Percentiles rank a stretch among this genome's conserved stretches.
These are phyloP conservation scores for Catagonus wagneri DNA, from an alignment of 2,113 vertebrate genomes.

Conservation along the genomic window DNA sequence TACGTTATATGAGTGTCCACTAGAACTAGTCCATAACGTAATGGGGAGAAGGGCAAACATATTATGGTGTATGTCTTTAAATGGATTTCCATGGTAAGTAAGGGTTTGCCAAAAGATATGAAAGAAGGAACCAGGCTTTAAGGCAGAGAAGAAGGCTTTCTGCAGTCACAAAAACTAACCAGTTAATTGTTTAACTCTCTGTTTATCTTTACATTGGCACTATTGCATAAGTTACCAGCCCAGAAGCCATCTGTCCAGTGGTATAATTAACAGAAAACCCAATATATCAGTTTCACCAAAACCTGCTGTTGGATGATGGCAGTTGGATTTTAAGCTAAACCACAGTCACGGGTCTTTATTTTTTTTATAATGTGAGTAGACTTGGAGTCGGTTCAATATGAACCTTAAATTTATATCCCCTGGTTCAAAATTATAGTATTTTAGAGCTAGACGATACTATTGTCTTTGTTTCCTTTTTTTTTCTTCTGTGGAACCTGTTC, in stretches of 20 bases:
- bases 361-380: background rate
- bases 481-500: background rate
- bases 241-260: background rate
- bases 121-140: background rate
- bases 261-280: slow-evolving; percentile 35
- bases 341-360: background rate
- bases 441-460: background rate
- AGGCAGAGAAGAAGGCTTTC: background rate
- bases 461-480: background rate
- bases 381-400: background rate
- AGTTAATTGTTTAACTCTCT: slow-evolving; percentile 16
- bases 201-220: slow-evolving; percentile 8
- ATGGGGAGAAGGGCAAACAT: background rate
- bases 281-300: slow-evolving; percentile 12
- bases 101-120: background rate
- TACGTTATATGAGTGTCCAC: background rate
- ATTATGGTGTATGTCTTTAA: background rate
- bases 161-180: background rate
- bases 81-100: background rate
- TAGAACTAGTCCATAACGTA: background rate
- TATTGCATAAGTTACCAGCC: background rate
- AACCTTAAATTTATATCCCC: background rate
- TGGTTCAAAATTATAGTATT: background rate
- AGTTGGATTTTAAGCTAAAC: background rate
- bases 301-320: background rate